These are phyloP conservation scores for Drosophila lacicola DNA, from an alignment of 2,888 invertebrate genomes.

Conservation along the genomic window DNA sequence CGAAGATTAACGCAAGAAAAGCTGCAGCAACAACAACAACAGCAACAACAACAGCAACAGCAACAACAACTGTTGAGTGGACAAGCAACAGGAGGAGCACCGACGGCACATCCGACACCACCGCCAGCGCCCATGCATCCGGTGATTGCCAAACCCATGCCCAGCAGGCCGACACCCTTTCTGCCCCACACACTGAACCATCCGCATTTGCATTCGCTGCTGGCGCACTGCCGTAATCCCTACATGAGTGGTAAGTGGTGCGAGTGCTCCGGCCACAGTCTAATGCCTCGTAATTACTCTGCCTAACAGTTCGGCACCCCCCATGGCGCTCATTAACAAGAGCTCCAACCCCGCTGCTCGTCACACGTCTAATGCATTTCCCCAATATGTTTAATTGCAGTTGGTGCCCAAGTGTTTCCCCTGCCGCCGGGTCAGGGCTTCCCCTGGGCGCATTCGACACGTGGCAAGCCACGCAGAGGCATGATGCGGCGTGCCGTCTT, in stretches of 20 bases:
- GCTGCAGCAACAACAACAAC: constrained; percentile 65
- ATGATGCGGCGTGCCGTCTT: constrained; percentile 99
- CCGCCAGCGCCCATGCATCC: constrained; percentile 71
- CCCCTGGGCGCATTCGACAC: constrained; percentile 95
- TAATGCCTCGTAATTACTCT: constrained; percentile 57
- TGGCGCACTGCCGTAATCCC: constrained; percentile 93
- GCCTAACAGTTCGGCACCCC: constrained; percentile 42
- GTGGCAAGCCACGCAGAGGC: constrained; percentile 96
- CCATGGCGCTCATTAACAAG: constrained; percentile 72
- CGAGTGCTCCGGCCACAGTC: constrained; percentile 20
- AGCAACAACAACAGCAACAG: constrained; percentile 43
- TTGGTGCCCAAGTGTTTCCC: constrained; percentile 88
- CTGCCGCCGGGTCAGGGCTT: constrained; percentile 88
- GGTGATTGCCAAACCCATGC: constrained; percentile 93
- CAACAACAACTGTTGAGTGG: constrained; percentile 57
- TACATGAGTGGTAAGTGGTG: constrained; percentile 89
- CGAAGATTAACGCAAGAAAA: constrained; percentile 83
- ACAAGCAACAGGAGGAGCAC: constrained; percentile 51
- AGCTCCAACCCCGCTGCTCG: constrained; percentile 15
- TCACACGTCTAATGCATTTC: constrained; percentile 60
- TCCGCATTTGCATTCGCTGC: constrained; percentile 92
- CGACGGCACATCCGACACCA: constrained; percentile 68
- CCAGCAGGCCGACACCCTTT: constrained; percentile 89
- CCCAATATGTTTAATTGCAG: constrained; percentile 82
- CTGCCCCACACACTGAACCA: constrained; percentile 90